Evolutionary conservation across 2,113 vertebrate species (phyloP), one percentile per base, ranked within the genome.

Genomic region (Malurus melanocephalus): DNA sequence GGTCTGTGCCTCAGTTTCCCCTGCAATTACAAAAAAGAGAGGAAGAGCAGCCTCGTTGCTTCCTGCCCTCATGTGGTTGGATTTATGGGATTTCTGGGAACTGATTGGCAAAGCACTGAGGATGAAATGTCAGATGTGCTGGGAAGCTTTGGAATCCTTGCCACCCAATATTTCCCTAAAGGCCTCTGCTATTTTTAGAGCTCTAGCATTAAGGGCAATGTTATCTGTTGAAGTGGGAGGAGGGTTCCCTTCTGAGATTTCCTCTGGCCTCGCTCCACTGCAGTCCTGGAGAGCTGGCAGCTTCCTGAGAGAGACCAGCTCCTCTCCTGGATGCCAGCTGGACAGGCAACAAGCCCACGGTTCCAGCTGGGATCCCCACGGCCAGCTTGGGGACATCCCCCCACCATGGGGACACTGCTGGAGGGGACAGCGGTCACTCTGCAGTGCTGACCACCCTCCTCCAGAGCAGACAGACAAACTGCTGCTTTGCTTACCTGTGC

Each of bases 1-100:
- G 51, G 13, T 5, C 65, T 46, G 80, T 92, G 83, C 73, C 88
- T 92, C 82, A 18, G 80, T 94, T 91, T 92, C 74, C 65, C 53
- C 73, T 35, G 67, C 4, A 9, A 43, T 46, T 33, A 14, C 4
- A 12, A 21, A 71, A 61, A 38, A 19, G 7, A 53, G 56, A 73
- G 84, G 55, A 57, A 26, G 28, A 82, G 64, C 60, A 42, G 67
- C 64, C 48, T 27, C 0, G 0, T 24, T 74, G 42, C 42, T 59
- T 88, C 59, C 78, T 57, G 67, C 27, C 28, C 22, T 7, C 4
- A 0, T 6, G 51, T 59, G 59, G 43, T 59, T 52, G 32, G 33
- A 15, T 85, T 76, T 23, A 27, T 14, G 23, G 64, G 52, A 42
- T 68, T 33, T 51, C 71, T 65, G 51, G 52, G 84, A 77, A 52